Evolutionary conservation across 2,797 vertebrate genomes (phyloP).

Genomic region (Argyrosomus regius): DNA sequence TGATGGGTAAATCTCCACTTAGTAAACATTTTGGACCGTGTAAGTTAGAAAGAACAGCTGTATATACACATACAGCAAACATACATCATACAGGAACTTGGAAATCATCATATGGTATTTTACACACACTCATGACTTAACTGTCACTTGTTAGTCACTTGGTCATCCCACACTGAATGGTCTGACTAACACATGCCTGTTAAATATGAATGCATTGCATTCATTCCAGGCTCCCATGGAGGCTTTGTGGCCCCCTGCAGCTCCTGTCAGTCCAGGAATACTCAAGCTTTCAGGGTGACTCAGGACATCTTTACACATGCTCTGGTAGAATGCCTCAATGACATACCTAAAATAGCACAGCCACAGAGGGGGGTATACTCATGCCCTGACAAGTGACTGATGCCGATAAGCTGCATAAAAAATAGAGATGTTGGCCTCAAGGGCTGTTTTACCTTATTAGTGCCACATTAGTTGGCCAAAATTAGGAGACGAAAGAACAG

Average conservation of each 20-base stretch:
- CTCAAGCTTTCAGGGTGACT: conserved; percentile 56
- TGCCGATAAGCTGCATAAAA: conserved; percentile 26
- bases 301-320: conserved; percentile 44
- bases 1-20: background rate
- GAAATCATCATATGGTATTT: background rate
- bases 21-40: background rate
- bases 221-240: conserved; percentile 27
- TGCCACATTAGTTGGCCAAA: conserved; percentile 28
- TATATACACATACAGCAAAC: background rate
- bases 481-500: conserved; percentile 37
- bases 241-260: conserved; percentile 27
- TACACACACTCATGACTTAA: background rate
- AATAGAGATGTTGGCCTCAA: conserved; percentile 23
- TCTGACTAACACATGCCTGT: conserved; percentile 35
- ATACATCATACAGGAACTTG: background rate
- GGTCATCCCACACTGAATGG: conserved; percentile 14
- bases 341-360: conserved; percentile 61
- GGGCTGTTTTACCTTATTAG: conserved; percentile 35
- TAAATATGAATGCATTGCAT: conserved; percentile 37
- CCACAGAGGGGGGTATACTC: conserved; percentile 35
- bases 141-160: conserved; percentile 9
- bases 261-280: conserved; percentile 47
- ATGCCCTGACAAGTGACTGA: conserved; percentile 54
- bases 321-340: conserved; percentile 3
- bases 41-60: background rate